A percentile compares a stretch with the other conserved stretches of the same genome.
These are phyloP conservation scores for Ophthalmolycus amberensis DNA, from an alignment of 2,113 vertebrate species.

Conservation along the genomic window DNA sequence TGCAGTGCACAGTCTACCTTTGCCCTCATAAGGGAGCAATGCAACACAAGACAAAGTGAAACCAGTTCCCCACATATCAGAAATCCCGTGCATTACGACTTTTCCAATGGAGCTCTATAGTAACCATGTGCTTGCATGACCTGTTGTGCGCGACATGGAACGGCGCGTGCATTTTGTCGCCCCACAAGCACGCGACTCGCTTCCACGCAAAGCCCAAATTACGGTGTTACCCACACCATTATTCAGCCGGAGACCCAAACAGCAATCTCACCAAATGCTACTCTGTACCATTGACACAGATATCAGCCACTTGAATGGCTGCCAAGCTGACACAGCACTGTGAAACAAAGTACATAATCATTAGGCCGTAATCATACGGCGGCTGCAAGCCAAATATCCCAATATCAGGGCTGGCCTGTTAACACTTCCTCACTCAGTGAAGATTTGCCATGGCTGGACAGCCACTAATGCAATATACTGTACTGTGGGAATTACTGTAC, in stretches of 20 bases:
- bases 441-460: conserved; percentile 8
- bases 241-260: conserved; percentile 59
- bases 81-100: neutral
- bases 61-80: too few relatives aligned
- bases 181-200: neutral
- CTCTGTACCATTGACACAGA: conserved; percentile 62
- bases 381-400: conserved; percentile 48
- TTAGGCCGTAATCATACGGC: conserved; percentile 48
- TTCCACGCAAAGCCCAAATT: conserved; percentile 49
- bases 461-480: neutral
- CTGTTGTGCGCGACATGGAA: neutral
- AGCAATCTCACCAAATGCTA: conserved; percentile 68
- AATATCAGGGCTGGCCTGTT: conserved; percentile 30
- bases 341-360: conserved; percentile 63
- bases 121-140: neutral
- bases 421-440: conserved; percentile 20
- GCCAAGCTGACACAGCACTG: conserved; percentile 61
- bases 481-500: neutral
- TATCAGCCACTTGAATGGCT: conserved; percentile 51
- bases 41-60: neutral
- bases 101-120: neutral
- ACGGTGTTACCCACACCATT: conserved; percentile 41
- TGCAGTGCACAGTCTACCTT: neutral
- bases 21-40: neutral
- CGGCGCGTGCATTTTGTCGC: neutral